These are phyloP conservation scores for Ptilorrhoa leucosticta DNA, from an alignment of 2,113 vertebrate species.

Conservation along the genomic window DNA sequence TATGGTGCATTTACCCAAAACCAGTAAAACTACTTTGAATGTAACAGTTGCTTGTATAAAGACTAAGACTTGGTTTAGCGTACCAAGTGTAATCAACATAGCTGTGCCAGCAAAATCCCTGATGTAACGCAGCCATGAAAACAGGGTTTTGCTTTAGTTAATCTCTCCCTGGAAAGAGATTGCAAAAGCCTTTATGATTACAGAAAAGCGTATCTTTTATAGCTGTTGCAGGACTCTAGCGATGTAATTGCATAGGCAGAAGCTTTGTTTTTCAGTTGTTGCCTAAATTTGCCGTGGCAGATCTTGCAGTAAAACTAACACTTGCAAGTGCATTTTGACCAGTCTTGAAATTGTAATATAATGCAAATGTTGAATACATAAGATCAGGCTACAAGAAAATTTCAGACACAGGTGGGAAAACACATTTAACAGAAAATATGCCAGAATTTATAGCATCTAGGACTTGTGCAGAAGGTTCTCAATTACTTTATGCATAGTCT, in stretches of 20 bases:
- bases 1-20: constrained; percentile 33
- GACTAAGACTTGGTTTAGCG: background rate
- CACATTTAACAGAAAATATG: background rate
- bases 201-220: background rate
- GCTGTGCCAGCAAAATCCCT: background rate
- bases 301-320: background rate
- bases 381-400: background rate
- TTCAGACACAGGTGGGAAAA: background rate
- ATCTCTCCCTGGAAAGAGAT: background rate
- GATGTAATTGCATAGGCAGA: background rate
- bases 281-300: background rate
- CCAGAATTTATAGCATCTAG: background rate
- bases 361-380: background rate
- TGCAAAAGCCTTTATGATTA: background rate
- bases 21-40: background rate
- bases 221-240: background rate
- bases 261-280: background rate
- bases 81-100: background rate
- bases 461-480: background rate
- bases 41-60: background rate
- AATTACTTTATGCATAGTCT: background rate
- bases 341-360: background rate
- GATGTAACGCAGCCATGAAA: background rate
- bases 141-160: background rate
- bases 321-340: background rate